Base-by-base conservation (phyloP, 2,888 invertebrate genomes). In the Netelia virgata region DNA sequence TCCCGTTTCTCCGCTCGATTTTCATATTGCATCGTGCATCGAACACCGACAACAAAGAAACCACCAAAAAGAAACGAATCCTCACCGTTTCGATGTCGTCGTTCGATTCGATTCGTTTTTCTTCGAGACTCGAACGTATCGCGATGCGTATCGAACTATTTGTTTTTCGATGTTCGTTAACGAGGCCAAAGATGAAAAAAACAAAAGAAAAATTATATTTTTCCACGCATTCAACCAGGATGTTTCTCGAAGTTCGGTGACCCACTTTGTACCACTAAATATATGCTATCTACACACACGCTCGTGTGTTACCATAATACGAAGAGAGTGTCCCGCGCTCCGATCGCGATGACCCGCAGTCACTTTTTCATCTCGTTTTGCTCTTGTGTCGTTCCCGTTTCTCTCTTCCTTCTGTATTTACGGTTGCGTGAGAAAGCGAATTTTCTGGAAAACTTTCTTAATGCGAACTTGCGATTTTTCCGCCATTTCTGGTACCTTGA, bases 371-470 rank as follows among this genome's bases (percentile, higher is more conserved):
- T 73, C 63, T 43, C 36, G 59, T 70, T 79, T 57, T 16, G 28
- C 66, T 73, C 57, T 77, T 73, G 68, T 55, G 76, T 84, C 63
- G 76, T 84, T 80, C 80, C 68, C 80, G 28, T 81, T 84, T 79
- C 73, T 57, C 63, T 59, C 10, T 43, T 6, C 18, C 16, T 50
- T 50, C 18, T 41, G 41, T 47, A 47, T 47, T 47, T 47, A 47
- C 20, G 36, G 36, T 23, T 53, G 55, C 47, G 36, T 47, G 76
- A 77, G 81, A 84, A 84, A 84, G 80, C 77, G 76, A 84, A 77
- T 77, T 81, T 80, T 84, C 83, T 84, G 20, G 80, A 80, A 80
- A 72, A 50, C 50, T 23, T 47, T 20, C 50, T 43, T 72, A 64
- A 28, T 28, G n/a, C 28, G 28, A 28, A 59, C 50, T 36, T 14